Base-by-base conservation (phyloP, 2,797 vertebrate species). In the Atherinosoma microstoma region DNA sequence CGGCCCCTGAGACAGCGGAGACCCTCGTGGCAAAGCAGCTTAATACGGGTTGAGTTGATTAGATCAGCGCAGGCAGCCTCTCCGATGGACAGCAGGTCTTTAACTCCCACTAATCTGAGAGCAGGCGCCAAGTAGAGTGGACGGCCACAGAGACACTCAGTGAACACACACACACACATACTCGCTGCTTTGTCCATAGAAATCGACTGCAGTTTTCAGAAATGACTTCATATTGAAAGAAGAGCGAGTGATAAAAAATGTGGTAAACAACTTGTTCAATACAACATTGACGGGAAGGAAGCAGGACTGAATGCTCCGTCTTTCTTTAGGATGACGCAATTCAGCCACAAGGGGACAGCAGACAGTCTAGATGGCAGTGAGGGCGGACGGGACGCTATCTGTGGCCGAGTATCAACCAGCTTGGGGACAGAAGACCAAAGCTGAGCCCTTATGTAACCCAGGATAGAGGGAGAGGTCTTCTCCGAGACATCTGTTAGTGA, bases 401-500 rank as follows among this genome's bases (percentile, higher is more conserved):
- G 18, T 34, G 61, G 45, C 38, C 4, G 38, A 65, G 36, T 38
- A 56, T 70, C 71, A 60, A 53, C 45, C 1, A 35, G 73, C 47
- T 42, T 45, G 45, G 79, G 80, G 78, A 84, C 80, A 83, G 60
- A 70, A 75, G 82, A 86, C 77, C 82, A 86, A 89, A 90, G 87
- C 78, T 87, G 86, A 91, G 82, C 53, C 64, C 82, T 91, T 84
- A 85, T 45, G 70, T 75, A 87, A 91, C 58, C 56, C 71, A 69
- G 58, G 78, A 12, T 42, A 70, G 63, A 80, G 84, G 88, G 87
- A 87, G 87, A 76, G 89, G 95, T 96, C 89, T 94, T 96, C 77
- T 93, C 93, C 0, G 92, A 95, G 80, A 96, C 96, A 96, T 88
- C 96, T 97, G 91, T 69, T 85, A 60, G 62, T 58, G 27, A 87